Percentiles rank a stretch among this genome's conserved stretches.
Conservation (phyloP, 2,888 invertebrate genomes). For the Aphodius sticticus region DNA sequence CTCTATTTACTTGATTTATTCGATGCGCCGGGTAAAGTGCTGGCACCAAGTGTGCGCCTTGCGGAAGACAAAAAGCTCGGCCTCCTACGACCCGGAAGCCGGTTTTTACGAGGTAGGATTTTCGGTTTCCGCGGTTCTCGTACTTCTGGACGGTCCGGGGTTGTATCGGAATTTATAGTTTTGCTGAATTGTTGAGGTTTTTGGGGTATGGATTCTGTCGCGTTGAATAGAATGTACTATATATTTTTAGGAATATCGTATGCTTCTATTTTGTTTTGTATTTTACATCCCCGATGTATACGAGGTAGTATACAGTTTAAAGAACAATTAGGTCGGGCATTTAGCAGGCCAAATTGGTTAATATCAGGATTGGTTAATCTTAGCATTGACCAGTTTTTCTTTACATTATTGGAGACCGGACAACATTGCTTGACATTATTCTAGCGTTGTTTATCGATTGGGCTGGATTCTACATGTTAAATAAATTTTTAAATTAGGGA, state of each 20-base stretch:
- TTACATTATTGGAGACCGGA: too few species aligned
- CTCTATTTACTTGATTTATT: conserved; percentile 27
- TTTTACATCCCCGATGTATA: too few species aligned
- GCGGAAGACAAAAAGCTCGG: neutral
- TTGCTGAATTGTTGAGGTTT: neutral
- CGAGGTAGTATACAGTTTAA: too few species aligned
- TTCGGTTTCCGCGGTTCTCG: neutral
- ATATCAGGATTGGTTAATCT: too few species aligned
- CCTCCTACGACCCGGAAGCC: neutral
- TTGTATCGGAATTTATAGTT: neutral
- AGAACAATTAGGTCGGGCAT: too few species aligned
- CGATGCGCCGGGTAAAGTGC: conserved; percentile 13
- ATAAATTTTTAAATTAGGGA: too few species aligned
- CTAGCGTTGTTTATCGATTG: too few species aligned
- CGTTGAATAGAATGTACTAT: neutral
- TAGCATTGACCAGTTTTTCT: too few species aligned
- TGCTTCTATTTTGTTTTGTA: too few species aligned
- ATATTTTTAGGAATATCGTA: neutral
- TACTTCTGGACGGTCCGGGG: neutral
- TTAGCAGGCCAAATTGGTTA: too few species aligned
- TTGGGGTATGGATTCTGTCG: neutral
- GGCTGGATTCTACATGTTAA: too few species aligned
- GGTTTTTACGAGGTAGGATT: neutral
- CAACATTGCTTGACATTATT: too few species aligned
- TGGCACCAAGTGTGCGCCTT: conserved; percentile 13